Conservation (phyloP, 2,888 invertebrate species). For the Phasia obesa region DNA sequence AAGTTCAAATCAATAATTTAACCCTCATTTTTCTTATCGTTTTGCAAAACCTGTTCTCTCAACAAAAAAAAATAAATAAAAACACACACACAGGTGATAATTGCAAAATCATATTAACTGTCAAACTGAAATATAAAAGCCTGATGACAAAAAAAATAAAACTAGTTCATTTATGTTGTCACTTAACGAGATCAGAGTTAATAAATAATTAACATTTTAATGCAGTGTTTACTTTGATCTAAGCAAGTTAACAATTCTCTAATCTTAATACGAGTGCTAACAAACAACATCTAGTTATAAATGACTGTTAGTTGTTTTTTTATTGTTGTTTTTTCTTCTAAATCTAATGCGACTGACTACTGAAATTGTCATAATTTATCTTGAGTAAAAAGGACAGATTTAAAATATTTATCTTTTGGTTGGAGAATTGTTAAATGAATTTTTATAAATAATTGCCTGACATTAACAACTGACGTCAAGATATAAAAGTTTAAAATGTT, state of each 20-base stretch:
- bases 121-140: constrained; percentile 33
- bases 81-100: constrained; percentile 19
- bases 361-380: constrained; percentile 38
- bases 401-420: constrained; percentile 27
- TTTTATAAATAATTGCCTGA: constrained; percentile 11
- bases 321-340: not conserved
- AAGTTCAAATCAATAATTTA: constrained; percentile 58
- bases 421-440: constrained; percentile 7
- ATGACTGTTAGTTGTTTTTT: not conserved
- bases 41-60: constrained; percentile 23
- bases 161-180: constrained; percentile 13
- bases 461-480: constrained; percentile 48
- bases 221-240: not conserved
- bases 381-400: constrained; percentile 38
- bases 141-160: constrained; percentile 8
- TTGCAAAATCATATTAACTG: constrained; percentile 56
- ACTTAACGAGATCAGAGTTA: not conserved
- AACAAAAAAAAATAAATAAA: not conserved
- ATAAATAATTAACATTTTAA: constrained; percentile 16
- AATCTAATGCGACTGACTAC: not conserved
- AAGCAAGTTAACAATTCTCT: not conserved
- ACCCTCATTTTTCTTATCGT: constrained; percentile 42
- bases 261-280: not conserved
- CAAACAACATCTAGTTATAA: not conserved
- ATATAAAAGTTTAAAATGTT: constrained; percentile 17